phyloP scores from a whole-genome alignment of 2,797 vertebrate genomes.

The Sandelia bainsii region DNA sequence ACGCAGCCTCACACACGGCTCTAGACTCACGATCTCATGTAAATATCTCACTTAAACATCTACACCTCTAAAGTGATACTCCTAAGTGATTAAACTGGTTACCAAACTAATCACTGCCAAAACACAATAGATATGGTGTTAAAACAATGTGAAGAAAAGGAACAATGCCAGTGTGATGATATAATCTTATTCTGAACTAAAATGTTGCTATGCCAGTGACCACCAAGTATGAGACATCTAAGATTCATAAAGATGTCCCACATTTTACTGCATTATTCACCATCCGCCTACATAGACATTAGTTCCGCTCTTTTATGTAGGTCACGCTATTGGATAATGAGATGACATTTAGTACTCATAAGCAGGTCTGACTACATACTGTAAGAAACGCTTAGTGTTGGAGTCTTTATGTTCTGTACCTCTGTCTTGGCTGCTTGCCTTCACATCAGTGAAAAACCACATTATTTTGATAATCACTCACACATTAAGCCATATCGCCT shows the following conservation, averaged over 20 bases:
- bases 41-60: too few relatives aligned
- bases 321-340: conserved; percentile 82
- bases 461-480: conserved; percentile 55
- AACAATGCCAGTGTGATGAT: conserved; percentile 30
- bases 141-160: conserved; percentile 3
- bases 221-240: conserved; percentile 78
- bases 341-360: conserved; percentile 78
- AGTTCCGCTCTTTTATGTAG: conserved; percentile 83
- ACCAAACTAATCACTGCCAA: conserved; percentile 4
- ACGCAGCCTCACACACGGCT: not conserved
- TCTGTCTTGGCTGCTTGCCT: conserved; percentile 23
- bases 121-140: not conserved
- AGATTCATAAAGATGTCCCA: conserved; percentile 84
- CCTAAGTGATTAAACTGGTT: not conserved
- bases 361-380: conserved; percentile 55
- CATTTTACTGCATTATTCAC: conserved; percentile 86
- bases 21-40: not conserved
- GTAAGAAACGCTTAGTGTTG: conserved; percentile 51
- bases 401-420: conserved; percentile 48
- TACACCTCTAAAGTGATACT: not conserved
- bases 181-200: conserved; percentile 36
- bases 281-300: conserved; percentile 82
- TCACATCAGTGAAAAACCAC: conserved; percentile 31
- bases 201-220: conserved; percentile 57
- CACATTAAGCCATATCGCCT: conserved; percentile 54